These are phyloP conservation scores for Phrynocephalus forsythii DNA, from an alignment of 2,797 vertebrate genomes.

Conservation along the genomic window DNA sequence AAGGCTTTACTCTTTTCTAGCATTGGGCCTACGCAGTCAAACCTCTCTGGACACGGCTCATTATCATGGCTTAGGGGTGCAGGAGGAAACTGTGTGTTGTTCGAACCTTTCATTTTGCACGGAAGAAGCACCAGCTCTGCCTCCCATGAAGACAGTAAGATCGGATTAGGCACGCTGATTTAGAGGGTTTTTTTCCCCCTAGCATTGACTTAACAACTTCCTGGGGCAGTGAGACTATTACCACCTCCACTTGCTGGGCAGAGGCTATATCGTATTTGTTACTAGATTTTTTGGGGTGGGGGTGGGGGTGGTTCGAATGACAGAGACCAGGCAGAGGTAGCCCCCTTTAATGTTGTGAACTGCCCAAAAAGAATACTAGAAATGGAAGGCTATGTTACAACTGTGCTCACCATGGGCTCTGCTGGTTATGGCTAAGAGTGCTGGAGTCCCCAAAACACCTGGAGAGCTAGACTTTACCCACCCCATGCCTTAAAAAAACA, in stretches of 20 bases:
- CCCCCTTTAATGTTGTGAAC: neutral
- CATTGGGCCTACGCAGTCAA: neutral
- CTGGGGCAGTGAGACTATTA: neutral
- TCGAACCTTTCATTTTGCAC: too few relatives aligned
- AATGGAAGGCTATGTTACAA: neutral
- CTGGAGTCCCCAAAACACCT: too few relatives aligned
- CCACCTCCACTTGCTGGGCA: neutral
- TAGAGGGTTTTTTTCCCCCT: neutral
- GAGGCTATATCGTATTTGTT: too few relatives aligned
- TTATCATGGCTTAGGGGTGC: too few relatives aligned
- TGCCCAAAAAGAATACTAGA: neutral
- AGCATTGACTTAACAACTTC: neutral
- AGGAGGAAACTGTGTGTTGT: neutral
- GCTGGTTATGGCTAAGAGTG: too few relatives aligned
- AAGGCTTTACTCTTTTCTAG: neutral
- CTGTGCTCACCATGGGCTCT: too few relatives aligned
- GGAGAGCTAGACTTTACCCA: too few relatives aligned
- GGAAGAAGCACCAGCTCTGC: neutral
- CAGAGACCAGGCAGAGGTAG: neutral
- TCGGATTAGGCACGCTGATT: neutral
- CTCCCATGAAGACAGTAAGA: neutral
- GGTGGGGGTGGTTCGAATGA: too few relatives aligned
- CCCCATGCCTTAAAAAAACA: neutral
- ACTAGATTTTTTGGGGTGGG: neutral
- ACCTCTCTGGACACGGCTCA: too few relatives aligned